phyloP scores from a whole-genome alignment of 2,797 vertebrate genomes.

The Sciurus vulgaris region DNA sequence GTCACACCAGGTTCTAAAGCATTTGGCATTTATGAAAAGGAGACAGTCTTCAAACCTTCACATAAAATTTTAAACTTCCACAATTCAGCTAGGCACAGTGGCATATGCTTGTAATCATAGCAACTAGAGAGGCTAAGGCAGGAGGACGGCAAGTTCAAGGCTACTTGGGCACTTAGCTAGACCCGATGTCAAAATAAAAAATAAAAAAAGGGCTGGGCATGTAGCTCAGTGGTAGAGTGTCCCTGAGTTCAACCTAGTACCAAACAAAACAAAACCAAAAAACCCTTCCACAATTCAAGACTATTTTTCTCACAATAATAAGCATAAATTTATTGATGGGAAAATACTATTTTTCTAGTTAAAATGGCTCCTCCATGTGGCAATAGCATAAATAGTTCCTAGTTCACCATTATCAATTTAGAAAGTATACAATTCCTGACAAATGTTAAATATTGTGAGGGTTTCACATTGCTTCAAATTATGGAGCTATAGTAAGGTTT shows the following conservation, averaged over 20 bases:
- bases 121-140: too few species aligned
- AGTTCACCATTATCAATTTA: not conserved
- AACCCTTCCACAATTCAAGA: not conserved
- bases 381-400: constrained; percentile 36
- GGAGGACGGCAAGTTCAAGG: too few species aligned
- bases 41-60: constrained; percentile 31
- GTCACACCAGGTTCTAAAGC: not conserved
- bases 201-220: too few species aligned
- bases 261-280: too few species aligned
- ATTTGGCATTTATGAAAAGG: constrained; percentile 24
- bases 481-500: not conserved
- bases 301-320: constrained; percentile 2
- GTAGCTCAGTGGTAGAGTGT: too few species aligned
- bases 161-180: too few species aligned
- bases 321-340: constrained; percentile 23
- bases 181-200: too few species aligned
- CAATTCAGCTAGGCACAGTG: not conserved
- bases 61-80: not conserved
- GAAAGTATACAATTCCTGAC: constrained; percentile 18
- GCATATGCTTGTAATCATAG: too few species aligned
- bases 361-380: constrained; percentile 61
- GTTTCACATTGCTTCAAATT: not conserved
- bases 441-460: constrained; percentile 33
- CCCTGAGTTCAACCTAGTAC: too few species aligned
- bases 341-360: constrained; percentile 50